Base-by-base conservation (phyloP, 2,888 invertebrate genomes). In the Criorhina ranunculi region DNA sequence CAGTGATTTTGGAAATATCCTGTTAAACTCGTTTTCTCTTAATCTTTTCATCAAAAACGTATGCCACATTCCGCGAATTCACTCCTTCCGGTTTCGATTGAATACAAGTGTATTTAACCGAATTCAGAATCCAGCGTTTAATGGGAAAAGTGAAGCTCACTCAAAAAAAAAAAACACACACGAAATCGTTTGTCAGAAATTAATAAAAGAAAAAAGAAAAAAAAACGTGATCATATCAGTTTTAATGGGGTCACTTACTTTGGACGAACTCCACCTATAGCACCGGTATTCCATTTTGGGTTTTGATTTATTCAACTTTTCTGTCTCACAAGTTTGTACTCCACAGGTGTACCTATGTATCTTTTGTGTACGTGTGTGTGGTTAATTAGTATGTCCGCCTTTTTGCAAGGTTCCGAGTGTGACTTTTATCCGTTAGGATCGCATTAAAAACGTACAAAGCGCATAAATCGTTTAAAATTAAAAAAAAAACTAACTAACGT, bases 191-290 rank as follows among this genome's bases (percentile, higher is more conserved):
- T 78, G 55, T 62, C 60, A 85, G 80, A 77, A 77, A 44, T 8
- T 24, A 62, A 67, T 64, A 67, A 66, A 69, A 76, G 44, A 72
- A 78, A 35, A 51, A 83, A 3, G n/a, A 49, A 73, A 66, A 77
- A 75, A 67, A 86, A 79, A 57, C 66, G 69, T 86, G 78, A 82
- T 67, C 73, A 75, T 75, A 67, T 86, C 62, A 70, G 51, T 42
- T 87, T 89, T 89, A 91, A 89, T 90, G 90, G 88, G 91, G 91
- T 91, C 91, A 91, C 91, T 91, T 91, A 91, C 91, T 91, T 91
- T 91, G 89, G 89, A 89, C 89, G 90, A 90, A 89, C 90, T 90
- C 89, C 90, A 90, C 88, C 89, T 90, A 89, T 89, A 91, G 91
- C 90, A 90, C 90, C 91, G 91, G 90, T 91, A 91, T 91, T 91